These are phyloP conservation scores for Lycocerus yunnanus DNA, from an alignment of 2,888 invertebrate species.

Conservation along the genomic window DNA sequence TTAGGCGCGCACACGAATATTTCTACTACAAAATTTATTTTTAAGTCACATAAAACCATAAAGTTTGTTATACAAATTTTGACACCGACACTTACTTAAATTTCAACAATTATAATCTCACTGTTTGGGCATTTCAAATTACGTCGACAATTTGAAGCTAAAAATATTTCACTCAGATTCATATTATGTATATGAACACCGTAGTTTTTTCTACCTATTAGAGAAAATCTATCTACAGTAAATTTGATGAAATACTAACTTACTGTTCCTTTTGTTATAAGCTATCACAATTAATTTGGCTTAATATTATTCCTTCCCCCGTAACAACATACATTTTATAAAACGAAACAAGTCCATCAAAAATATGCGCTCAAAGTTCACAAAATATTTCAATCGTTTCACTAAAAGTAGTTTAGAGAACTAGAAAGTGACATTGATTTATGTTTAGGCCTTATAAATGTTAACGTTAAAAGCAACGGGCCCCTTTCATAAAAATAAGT, in stretches of 20 bases:
- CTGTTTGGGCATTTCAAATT: background rate
- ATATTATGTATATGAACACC: constrained; percentile 17
- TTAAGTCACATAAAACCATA: background rate
- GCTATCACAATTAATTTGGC: constrained; percentile 38
- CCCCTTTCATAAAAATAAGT: background rate
- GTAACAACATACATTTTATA: constrained; percentile 25
- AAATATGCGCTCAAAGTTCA: constrained; percentile 16
- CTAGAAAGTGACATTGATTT: constrained; percentile 1
- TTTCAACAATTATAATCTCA: constrained; percentile 1
- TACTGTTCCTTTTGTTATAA: constrained; percentile 38
- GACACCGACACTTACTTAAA: background rate
- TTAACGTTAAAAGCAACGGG: background rate
- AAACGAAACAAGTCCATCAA: constrained; percentile 6
- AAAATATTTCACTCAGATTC: constrained; percentile 10
- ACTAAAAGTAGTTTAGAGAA: background rate
- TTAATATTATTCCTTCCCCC: constrained; percentile 17
- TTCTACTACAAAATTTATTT: background rate
- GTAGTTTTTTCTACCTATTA: constrained; percentile 5
- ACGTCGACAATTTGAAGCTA: background rate
- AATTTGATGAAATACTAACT: constrained; percentile 31
- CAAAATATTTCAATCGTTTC: constrained; percentile 11
- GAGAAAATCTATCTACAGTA: constrained; percentile 27
- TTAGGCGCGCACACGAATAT: background rate
- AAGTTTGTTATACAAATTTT: background rate
- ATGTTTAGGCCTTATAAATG: background rate